Evolutionary conservation across 2,113 vertebrate species (phyloP).

Genomic region (Mesitornis unicolor): DNA sequence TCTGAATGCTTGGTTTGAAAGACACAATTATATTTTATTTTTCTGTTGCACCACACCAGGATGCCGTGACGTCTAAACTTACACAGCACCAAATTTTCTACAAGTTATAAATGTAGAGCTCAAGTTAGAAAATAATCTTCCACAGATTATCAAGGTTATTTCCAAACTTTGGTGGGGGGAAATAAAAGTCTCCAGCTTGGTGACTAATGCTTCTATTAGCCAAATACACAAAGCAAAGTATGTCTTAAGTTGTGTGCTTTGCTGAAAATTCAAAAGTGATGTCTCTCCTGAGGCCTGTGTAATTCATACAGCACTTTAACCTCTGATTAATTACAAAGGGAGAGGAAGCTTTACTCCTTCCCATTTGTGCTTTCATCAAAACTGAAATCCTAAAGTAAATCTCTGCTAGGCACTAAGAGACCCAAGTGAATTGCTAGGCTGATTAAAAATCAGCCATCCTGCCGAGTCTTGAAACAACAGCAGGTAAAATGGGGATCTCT

Average conservation of each 20-base stretch:
- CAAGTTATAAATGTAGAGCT: background rate
- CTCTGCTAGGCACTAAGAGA: background rate
- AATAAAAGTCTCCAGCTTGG: background rate
- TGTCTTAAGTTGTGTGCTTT: background rate
- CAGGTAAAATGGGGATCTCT: accelerated
- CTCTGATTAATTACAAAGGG: slow-evolving; percentile 36
- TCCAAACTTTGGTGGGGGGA: background rate
- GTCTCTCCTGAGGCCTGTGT: background rate
- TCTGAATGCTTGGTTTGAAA: background rate
- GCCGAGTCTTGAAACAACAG: background rate
- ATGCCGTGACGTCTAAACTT: background rate
- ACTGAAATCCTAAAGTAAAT: slow-evolving; percentile 31
- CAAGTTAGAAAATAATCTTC: background rate
- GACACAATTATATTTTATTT: background rate
- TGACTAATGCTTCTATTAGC: background rate
- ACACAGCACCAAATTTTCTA: background rate
- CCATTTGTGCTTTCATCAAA: slow-evolving; percentile 33
- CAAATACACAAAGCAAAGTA: background rate
- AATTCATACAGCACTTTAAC: slow-evolving; percentile 16
- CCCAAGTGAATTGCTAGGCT: background rate
- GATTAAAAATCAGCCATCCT: slow-evolving; percentile 18
- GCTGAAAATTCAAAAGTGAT: background rate
- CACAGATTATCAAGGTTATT: background rate
- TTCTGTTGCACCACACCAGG: background rate
- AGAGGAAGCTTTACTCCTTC: slow-evolving; percentile 9